These are phyloP conservation scores for Temnothorax curvispinosus DNA, from an alignment of 1,140 invertebrate species.

Conservation along the genomic window DNA sequence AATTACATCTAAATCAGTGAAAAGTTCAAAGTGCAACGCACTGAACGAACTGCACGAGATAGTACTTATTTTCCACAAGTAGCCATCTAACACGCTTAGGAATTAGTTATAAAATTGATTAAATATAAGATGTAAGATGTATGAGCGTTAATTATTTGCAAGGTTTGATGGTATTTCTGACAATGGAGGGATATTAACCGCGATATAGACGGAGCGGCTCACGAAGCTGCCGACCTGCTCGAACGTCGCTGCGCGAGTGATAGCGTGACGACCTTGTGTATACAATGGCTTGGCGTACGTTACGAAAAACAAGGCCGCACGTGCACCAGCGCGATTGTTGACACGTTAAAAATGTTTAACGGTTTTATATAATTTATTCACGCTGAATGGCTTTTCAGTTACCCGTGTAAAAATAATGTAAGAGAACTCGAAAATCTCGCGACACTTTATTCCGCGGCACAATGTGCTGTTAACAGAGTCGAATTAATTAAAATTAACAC, in stretches of 20 bases:
- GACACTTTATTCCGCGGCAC: background rate
- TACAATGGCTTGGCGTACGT: background rate
- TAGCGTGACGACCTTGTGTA: background rate
- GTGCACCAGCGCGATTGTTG: background rate
- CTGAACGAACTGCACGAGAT: background rate
- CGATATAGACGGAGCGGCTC: background rate
- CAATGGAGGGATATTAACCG: background rate
- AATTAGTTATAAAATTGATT: background rate
- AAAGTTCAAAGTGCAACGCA: background rate
- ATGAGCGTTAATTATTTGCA: background rate
- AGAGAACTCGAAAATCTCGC: background rate
- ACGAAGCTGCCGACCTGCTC: background rate
- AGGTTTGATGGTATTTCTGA: background rate
- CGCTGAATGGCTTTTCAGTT: background rate
- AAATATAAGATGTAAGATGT: background rate
- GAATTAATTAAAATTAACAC: slow-evolving; percentile 3
- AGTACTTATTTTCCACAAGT: background rate
- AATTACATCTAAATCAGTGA: background rate
- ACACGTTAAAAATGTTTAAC: background rate
- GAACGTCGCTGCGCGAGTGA: background rate
- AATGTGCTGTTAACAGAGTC: background rate
- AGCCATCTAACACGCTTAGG: background rate
- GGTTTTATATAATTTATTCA: background rate
- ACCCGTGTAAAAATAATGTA: background rate
- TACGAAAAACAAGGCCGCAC: background rate